A percentile compares a stretch with the other conserved stretches of the same genome.
Evolutionary conservation across 1,140 invertebrate species (phyloP).

Genomic region (Spodoptera litura): DNA sequence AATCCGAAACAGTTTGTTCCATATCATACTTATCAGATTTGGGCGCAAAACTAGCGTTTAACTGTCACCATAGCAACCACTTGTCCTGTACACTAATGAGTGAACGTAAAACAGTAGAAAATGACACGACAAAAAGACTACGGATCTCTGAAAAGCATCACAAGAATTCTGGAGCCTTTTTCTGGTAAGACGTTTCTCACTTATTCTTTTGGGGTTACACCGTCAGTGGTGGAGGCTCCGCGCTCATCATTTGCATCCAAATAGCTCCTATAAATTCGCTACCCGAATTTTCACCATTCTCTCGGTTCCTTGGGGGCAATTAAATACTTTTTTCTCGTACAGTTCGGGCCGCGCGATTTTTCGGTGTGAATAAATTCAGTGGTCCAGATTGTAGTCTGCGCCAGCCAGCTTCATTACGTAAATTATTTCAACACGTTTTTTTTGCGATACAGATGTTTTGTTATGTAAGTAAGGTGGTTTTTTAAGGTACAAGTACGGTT

Average conservation of each 20-base stretch:
- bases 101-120: neutral
- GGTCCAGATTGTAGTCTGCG: constrained; percentile 70
- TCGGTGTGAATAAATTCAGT: constrained; percentile 71
- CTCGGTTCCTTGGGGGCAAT: constrained; percentile 79
- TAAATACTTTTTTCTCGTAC: constrained; percentile 79
- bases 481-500: neutral
- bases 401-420: constrained; percentile 71
- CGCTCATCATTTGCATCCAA: constrained; percentile 84
- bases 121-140: neutral
- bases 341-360: constrained; percentile 66
- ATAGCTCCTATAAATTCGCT: constrained; percentile 84
- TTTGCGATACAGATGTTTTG: constrained; percentile 28
- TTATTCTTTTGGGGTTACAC: constrained; percentile 80
- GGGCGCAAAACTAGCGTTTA: too few species aligned
- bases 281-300: constrained; percentile 82
- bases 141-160: constrained; percentile 35
- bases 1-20: too few species aligned
- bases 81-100: neutral
- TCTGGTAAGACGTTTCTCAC: constrained; percentile 79
- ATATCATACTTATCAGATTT: too few species aligned
- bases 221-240: constrained; percentile 66
- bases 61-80: too few species aligned
- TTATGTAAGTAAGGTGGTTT: constrained; percentile 9
- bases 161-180: constrained; percentile 68
- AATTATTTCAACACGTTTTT: constrained; percentile 69